These are phyloP conservation scores for Callinectes sapidus DNA, from an alignment of 2,888 invertebrate species.

Conservation along the genomic window DNA sequence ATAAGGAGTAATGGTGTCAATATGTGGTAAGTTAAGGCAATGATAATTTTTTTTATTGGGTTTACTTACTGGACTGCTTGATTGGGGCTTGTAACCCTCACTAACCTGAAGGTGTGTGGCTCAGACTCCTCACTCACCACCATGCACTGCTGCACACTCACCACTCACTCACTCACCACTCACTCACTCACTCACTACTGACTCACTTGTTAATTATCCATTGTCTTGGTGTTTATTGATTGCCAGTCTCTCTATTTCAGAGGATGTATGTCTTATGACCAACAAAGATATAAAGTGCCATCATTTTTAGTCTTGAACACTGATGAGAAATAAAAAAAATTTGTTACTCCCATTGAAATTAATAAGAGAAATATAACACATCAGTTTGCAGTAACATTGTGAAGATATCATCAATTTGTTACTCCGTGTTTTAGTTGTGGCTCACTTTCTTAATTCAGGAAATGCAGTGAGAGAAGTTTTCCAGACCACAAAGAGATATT, in stretches of 20 bases:
- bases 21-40: not conserved
- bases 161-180: conserved; percentile 14
- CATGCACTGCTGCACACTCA: not conserved
- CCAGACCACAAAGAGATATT: not conserved
- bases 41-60: not conserved
- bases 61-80: not conserved
- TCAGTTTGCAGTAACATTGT: not conserved
- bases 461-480: not conserved
- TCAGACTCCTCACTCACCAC: not conserved
- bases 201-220: not conserved
- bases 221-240: not conserved
- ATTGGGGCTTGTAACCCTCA: not conserved
- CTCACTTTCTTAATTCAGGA: not conserved
- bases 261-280: not conserved
- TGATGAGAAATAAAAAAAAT: not conserved
- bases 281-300: not conserved
- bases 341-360: not conserved
- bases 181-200: not conserved
- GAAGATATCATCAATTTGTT: not conserved
- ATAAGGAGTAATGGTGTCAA: not conserved
- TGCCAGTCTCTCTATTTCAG: not conserved
- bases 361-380: not conserved
- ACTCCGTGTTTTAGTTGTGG: not conserved
- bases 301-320: too few species aligned
- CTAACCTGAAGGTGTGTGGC: not conserved